Conservation (phyloP, 37 sponge, comb jelly and placozoan genomes). For the Chondrosia reniformis region DNA sequence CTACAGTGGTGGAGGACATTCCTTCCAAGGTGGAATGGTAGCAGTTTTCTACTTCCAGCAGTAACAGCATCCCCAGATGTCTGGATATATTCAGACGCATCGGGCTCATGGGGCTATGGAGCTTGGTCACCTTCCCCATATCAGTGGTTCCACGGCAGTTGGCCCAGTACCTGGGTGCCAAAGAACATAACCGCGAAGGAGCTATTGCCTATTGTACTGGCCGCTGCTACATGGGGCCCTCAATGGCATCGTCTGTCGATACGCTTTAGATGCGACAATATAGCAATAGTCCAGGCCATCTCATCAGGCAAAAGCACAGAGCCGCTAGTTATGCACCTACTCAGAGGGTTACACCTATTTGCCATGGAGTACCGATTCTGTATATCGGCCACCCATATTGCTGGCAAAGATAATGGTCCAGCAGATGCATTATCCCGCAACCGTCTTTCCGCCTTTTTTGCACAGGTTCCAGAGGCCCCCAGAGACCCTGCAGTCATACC, state of each 20-base stretch:
- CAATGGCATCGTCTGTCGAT: neutral
- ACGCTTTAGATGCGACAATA: neutral
- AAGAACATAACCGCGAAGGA: neutral
- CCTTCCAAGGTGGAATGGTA: conserved; percentile 11
- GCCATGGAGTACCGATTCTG: neutral
- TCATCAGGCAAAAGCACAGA: neutral
- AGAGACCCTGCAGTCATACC: neutral
- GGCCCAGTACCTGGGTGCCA: neutral
- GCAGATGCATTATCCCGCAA: neutral
- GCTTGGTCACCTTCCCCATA: too few relatives aligned
- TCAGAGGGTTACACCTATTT: neutral
- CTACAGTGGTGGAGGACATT: conserved; percentile 18
- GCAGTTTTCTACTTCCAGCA: neutral
- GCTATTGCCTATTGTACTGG: neutral
- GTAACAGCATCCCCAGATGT: neutral
- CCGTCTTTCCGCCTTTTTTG: neutral
- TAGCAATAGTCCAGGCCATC: neutral
- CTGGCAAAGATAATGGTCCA: neutral
- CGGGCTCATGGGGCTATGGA: neutral
- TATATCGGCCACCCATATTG: neutral
- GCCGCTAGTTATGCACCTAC: conserved; percentile 6
- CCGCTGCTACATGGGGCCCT: neutral
- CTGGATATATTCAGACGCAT: conserved; percentile 1
- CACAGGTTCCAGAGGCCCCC: conserved; percentile 1
- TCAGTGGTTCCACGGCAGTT: neutral